Evolutionary conservation across 2,797 vertebrate genomes (phyloP).

Genomic region (Fundulus diaphanus): DNA sequence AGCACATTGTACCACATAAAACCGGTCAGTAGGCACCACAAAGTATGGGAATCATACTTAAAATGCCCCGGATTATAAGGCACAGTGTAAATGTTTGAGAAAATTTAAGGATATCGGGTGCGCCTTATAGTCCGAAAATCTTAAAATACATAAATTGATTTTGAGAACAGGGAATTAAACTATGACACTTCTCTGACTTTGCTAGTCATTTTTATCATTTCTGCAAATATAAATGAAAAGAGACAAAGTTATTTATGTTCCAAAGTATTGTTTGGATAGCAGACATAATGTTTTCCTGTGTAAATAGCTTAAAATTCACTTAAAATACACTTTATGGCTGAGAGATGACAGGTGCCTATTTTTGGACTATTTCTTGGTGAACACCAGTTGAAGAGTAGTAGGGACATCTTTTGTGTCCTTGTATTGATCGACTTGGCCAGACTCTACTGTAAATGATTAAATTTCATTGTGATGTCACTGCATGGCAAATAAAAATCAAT

Average conservation of each 20-base stretch:
- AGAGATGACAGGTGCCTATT: constrained; percentile 28
- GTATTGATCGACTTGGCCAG: constrained; percentile 52
- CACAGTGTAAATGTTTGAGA: too few species aligned
- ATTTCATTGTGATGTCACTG: constrained; percentile 63
- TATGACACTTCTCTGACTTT: background rate
- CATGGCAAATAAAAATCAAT: constrained; percentile 53
- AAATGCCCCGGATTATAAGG: too few species aligned
- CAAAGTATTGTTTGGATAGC: background rate
- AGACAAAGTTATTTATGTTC: background rate
- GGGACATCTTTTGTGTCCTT: constrained; percentile 37
- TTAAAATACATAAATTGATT: background rate
- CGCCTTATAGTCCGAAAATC: too few species aligned
- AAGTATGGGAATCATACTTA: too few species aligned
- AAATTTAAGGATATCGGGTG: too few species aligned
- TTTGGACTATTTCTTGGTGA: constrained; percentile 9
- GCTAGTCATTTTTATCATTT: background rate
- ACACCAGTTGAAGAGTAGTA: constrained; percentile 25
- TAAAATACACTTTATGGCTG: background rate
- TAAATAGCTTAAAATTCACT: background rate
- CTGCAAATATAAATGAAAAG: background rate
- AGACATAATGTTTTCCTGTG: background rate
- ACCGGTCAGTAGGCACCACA: too few species aligned
- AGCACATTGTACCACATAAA: too few species aligned
- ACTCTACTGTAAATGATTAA: constrained; percentile 55
- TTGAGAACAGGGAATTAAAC: background rate